Evolutionary conservation across 2,113 vertebrate genomes (phyloP), one percentile per base, ranked within the genome.

Genomic region (Hemichromis elongatus): DNA sequence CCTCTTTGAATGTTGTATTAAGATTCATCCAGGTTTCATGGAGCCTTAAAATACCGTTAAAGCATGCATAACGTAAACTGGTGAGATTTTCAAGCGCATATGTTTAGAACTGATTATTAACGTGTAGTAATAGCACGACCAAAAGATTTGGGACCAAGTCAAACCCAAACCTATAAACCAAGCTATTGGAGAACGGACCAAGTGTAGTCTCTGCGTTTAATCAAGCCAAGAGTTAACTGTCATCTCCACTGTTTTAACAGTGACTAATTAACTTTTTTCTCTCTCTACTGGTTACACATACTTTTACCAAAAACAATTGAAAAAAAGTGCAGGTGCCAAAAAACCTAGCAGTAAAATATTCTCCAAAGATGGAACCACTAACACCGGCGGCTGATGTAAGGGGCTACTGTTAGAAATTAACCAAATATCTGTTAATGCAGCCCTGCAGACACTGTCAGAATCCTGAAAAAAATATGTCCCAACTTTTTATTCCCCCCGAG

Each of bases 21-120:
- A 75, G 70, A 75, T 9, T 75, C 26, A 52, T 52, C 26, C 70
- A 75, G 75, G 52, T 78, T 78, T 78, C 52, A 35, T 3, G 52
- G 33, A 24, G 52, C 5, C 75, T 75, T 52, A 78, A 37, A 55
- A 75, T 75, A 52, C 26, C 5, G 70, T 18, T 5, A 55, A 78
- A 55, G 30, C 52, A 35, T 26, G n/a, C 52, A 4, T 78, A 33
- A 13, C 42, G 3, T 50, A 50, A 75, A 50, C 19, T 10, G 19
- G 24, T 10, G 7, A 45, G 24, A 50, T 73, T 73, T 73, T 73
- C 24, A 73, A 70, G 66, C 5, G 5, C 21, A 50, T 75, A 0
- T 50, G 18, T 16, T 50, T 30, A 12, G 16, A 75, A 19, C 40
- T 70, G 26, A 70, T 73, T 19, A 50, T 73, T 63, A 73, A 28